A percentile compares a stretch with the other conserved stretches of the same genome.
These are phyloP conservation scores for Romanomermis culicivorax DNA, from an alignment of 2,888 invertebrate genomes.

Conservation along the genomic window DNA sequence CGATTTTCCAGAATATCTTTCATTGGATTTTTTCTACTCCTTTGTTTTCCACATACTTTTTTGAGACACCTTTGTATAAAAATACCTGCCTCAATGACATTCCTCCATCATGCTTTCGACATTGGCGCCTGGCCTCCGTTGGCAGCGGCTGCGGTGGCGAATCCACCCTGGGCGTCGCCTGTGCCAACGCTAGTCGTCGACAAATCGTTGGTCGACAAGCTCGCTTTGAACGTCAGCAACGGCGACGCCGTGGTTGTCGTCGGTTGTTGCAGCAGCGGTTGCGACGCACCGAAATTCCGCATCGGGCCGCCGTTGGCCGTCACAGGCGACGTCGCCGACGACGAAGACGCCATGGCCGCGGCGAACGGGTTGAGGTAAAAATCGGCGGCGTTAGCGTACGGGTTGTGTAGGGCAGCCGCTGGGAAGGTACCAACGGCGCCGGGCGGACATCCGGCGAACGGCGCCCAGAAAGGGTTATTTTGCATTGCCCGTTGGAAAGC, in stretches of 20 bases:
- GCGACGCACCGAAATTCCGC: no score
- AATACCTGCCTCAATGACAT: no score
- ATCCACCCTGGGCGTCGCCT: no score
- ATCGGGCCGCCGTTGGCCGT: no score
- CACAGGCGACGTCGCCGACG: no score
- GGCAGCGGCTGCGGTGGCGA: not conserved
- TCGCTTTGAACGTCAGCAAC: not conserved
- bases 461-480: constrained; percentile 10
- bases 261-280: not conserved
- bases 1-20: no score
- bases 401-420: not conserved
- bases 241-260: not conserved
- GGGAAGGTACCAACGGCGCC: not conserved
- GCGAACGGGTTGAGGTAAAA: not conserved
- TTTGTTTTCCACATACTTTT: no score
- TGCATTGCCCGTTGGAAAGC: constrained; percentile 65
- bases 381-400: not conserved
- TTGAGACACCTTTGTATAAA: no score
- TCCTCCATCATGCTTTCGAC: no score
- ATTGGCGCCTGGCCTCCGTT: no score
- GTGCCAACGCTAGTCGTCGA: not conserved
- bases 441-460: not conserved
- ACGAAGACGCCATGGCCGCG: not conserved
- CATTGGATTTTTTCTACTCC: no score
- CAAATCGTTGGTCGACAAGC: not conserved